Percentiles rank a stretch among this genome's conserved stretches.
Evolutionary conservation across 2,888 invertebrate species (phyloP).

Genomic region (Drosophila subsilvestris): DNA sequence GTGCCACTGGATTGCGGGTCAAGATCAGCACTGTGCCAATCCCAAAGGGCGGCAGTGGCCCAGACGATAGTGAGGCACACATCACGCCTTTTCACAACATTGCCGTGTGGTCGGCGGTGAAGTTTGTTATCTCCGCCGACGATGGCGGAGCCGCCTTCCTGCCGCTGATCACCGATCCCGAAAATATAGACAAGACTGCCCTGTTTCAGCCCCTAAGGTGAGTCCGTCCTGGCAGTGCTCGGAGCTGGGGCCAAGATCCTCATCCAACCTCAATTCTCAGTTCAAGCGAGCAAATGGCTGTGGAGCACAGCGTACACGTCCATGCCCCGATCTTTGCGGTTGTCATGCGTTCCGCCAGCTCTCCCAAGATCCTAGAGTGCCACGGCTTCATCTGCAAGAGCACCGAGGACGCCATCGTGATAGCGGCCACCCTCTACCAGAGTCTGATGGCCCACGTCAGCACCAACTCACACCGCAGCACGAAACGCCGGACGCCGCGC

Average conservation of each 20-base stretch:
- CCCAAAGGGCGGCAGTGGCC: constrained; percentile 52
- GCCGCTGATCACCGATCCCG: constrained; percentile 92
- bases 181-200: constrained; percentile 90
- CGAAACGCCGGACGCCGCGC: constrained; percentile 86
- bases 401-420: constrained; percentile 95
- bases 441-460: constrained; percentile 93
- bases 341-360: constrained; percentile 91
- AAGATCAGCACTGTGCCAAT: constrained; percentile 82
- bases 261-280: constrained; percentile 51
- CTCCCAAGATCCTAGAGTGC: constrained; percentile 92
- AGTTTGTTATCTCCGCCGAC: constrained; percentile 89
- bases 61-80: constrained; percentile 76
- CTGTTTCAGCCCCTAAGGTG: constrained; percentile 86
- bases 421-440: constrained; percentile 95
- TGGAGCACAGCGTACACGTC: constrained; percentile 85
- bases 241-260: not conserved
- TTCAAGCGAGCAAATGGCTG: constrained; percentile 82
- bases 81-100: constrained; percentile 95
- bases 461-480: constrained; percentile 84
- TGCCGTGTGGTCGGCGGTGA: constrained; percentile 96
- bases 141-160: constrained; percentile 90
- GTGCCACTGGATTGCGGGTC: constrained; percentile 88
- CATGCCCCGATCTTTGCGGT: constrained; percentile 95
- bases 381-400: constrained; percentile 96
- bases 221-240: constrained; percentile 35